Base-by-base conservation (phyloP, 2,888 invertebrate genomes). In the Oxycera nigricornis region DNA sequence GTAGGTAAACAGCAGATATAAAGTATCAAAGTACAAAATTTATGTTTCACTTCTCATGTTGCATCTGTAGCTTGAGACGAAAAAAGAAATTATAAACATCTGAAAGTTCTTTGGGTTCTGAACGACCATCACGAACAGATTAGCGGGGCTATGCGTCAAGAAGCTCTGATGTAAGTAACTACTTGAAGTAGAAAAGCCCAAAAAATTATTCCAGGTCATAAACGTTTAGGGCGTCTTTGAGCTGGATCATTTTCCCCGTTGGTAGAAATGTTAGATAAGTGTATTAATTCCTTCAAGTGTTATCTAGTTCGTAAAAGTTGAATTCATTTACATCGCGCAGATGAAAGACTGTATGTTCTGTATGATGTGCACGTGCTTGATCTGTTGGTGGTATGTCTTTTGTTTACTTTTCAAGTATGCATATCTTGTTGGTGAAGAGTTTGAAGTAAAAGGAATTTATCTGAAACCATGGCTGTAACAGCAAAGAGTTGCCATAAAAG, bases 1-100 rank as follows among this genome's bases (percentile, higher is more conserved):
- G 65, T 65, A 65, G 65, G 65, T 65, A 65, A 65, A 65, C 65
- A 62, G 62, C 62, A 65, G 59, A 59, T 59, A 28, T n/a, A 65
- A 65, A 39, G 39, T 65, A 62, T 62, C 35, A 35, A 62, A 62
- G 62, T 62, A 62, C 62, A 62, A 65, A 28, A 39, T 62, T 62
- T 62, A 62, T 62, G 62, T 62, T 62, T 11, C 39, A 39, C 39
- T 65, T 39, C 39, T 59, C 59, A 41, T 35, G 24, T 41, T 65
- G 65, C 65, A 65, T 65, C 65, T 65, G 62, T 35, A 20, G 35
- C 17, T 11, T 14, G 17, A 31, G 7, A 65, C 7, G 3, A 41
- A 65, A 41, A 65, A 26, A 17, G 26, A 24, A 65, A 39, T 24
- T 6, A 65, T 41, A 65, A 65, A 65, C 65, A 65, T 30, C 28